Evolutionary conservation across 2,113 vertebrate species (phyloP), one percentile per base, ranked within the genome.

Genomic region (Microcebus griseorufus): DNA sequence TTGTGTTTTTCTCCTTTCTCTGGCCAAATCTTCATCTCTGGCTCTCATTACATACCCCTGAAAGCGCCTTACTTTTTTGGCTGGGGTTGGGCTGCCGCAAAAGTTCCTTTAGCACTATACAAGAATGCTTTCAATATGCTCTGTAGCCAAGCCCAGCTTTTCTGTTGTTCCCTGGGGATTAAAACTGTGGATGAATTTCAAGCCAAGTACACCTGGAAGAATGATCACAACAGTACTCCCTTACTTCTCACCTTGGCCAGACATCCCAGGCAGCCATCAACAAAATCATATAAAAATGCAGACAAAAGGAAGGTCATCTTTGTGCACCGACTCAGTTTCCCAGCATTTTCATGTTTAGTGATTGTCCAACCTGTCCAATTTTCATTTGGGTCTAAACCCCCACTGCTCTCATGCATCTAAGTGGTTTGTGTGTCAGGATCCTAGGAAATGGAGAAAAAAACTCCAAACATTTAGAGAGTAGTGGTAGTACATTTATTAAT

Each of bases 61-160:
- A 27, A 34, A 23, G 17, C 4, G 16, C 14, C 17, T 37, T 27
- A 12, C 32, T 5, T 0, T 51, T 2, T 48, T 23, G 20, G 2
- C 32, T 5, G 23, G 32, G 18, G 2, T 16, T 32, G 37, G 17
- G 8, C 18, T 29, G 7, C 12, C 1, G 0, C 29, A 55, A 4
- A 89, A 32, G 1, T 34, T 37, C 64, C 3, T 25, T 62, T 18
- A 2, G 64, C 32, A 60, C 20, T 51, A 9, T 9, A 1, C 7
- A 34, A 39, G 12, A 23, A 27, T 60, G 55, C 11, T 82, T 32
- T 62, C 6, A 32, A 1, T 29, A 5, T 39, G 10, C 5, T 76
- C 9, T 9, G 3, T 39, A 27, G 34, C n/a, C 51, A 70, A n/a
- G 3, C 20, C 27, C 20, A 42, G 51, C 18, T 48, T 58, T 88